Evolutionary conservation across 30 jellyfish, hydroid and myxozoan species (phyloP).

Genomic region (Turritopsis rubra): DNA sequence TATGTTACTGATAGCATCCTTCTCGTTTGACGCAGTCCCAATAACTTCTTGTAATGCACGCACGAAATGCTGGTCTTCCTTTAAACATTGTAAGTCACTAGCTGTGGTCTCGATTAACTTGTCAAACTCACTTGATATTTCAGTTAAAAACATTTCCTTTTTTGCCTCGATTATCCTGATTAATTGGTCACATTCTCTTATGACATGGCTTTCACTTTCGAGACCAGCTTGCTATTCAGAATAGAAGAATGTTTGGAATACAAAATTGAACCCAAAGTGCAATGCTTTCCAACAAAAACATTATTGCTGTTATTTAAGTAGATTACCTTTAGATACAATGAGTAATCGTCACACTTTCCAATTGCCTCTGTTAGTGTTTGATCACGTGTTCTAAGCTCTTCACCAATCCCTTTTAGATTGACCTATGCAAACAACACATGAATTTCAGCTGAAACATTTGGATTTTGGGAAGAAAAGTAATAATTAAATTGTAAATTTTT

Average conservation of each 20-base stretch:
- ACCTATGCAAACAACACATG: not conserved
- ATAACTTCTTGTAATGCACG: slow-evolving; percentile 11
- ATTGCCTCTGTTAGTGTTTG: not conserved
- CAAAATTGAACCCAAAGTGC: too few relatives aligned
- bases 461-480: too few relatives aligned
- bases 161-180: slow-evolving; percentile 25
- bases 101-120: not conserved
- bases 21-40: not conserved
- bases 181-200: slow-evolving; percentile 52
- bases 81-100: not conserved
- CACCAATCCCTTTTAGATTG: not conserved
- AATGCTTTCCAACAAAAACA: not conserved
- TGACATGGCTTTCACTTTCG: slow-evolving; percentile 65
- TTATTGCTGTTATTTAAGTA: too few relatives aligned
- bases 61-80: not conserved
- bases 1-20: slow-evolving; percentile 2
- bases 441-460: too few relatives aligned
- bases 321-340: not conserved
- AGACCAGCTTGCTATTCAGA: slow-evolving; percentile 41
- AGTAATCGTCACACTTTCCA: slow-evolving; percentile 9
- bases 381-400: not conserved
- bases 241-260: not conserved
- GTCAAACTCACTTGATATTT: slow-evolving; percentile 29
- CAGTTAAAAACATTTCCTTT: slow-evolving; percentile 40
- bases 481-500: too few relatives aligned